phyloP scores from a whole-genome alignment of 2,113 vertebrate species.

The Cottus gobio region DNA sequence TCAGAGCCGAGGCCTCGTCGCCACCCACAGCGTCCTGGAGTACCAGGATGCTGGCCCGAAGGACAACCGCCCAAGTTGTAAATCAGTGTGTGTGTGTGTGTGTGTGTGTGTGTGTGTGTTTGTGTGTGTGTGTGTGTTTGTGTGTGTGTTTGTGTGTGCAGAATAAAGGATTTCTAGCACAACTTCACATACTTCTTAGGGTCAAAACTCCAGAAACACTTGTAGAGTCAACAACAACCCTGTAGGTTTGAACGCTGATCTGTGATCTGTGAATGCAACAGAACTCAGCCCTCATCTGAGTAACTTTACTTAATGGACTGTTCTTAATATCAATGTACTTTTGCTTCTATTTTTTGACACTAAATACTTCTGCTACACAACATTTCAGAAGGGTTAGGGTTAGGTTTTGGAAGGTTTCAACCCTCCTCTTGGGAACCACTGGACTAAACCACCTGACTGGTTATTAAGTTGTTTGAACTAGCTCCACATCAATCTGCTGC shows the following conservation, averaged over 20 bases:
- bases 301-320: not conserved
- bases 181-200: not conserved
- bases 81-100: slow-evolving; percentile 62
- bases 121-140: slow-evolving; percentile 22
- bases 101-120: slow-evolving; percentile 21
- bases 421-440: not conserved
- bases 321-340: no score
- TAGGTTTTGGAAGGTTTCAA: not conserved
- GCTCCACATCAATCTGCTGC: not conserved
- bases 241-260: slow-evolving; percentile 1
- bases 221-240: not conserved
- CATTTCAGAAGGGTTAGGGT: not conserved
- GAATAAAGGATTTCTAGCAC: not conserved
- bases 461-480: not conserved
- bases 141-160: slow-evolving; percentile 17
- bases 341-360: not conserved
- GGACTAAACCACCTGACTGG: not conserved
- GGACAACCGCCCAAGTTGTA: slow-evolving; percentile 73
- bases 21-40: slow-evolving; percentile 35
- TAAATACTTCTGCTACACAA: not conserved
- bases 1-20: slow-evolving; percentile 1
- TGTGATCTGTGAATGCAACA: not conserved
- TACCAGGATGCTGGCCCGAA: no score
- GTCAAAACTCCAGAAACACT: not conserved
- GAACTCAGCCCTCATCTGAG: not conserved